Percentiles rank a stretch among this genome's conserved stretches.
Evolutionary conservation across 2,797 vertebrate species (phyloP).

Genomic region (Chaetophractus vellerosus): DNA sequence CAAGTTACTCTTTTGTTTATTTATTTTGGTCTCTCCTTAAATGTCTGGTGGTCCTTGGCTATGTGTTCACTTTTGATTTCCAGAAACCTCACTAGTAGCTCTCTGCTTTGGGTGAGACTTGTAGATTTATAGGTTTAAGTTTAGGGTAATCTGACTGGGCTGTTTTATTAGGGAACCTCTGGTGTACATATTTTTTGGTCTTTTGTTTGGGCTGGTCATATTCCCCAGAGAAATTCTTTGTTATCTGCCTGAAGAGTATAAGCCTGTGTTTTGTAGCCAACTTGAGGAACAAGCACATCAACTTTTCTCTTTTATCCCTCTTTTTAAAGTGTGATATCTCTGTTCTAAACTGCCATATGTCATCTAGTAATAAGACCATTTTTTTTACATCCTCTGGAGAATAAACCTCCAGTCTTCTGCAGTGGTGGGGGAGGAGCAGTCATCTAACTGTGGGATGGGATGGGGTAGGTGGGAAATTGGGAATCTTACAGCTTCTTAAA

Average conservation of each 20-base stretch:
- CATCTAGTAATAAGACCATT: background rate
- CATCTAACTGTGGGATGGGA: background rate
- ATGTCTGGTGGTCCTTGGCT: background rate
- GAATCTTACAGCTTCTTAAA: background rate
- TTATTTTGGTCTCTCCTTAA: slow-evolving; percentile 18
- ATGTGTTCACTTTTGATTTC: background rate
- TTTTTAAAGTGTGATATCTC: background rate
- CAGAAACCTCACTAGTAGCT: background rate
- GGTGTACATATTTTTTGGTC: background rate
- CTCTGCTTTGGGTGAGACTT: background rate
- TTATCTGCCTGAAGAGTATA: background rate
- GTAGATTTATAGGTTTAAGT: background rate
- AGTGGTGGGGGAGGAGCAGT: background rate
- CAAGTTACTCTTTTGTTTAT: background rate
- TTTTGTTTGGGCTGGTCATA: slow-evolving; percentile 19
- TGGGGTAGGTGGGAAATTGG: background rate
- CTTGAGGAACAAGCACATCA: background rate
- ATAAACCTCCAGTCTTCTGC: background rate
- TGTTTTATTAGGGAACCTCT: background rate
- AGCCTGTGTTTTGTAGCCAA: slow-evolving; percentile 35
- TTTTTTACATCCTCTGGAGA: background rate
- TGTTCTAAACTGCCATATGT: background rate
- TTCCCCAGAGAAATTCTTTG: background rate
- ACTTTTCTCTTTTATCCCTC: background rate
- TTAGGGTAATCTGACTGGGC: background rate